These are phyloP conservation scores for Drosophila ficusphila DNA, from an alignment of 1,140 invertebrate species.

Conservation along the genomic window DNA sequence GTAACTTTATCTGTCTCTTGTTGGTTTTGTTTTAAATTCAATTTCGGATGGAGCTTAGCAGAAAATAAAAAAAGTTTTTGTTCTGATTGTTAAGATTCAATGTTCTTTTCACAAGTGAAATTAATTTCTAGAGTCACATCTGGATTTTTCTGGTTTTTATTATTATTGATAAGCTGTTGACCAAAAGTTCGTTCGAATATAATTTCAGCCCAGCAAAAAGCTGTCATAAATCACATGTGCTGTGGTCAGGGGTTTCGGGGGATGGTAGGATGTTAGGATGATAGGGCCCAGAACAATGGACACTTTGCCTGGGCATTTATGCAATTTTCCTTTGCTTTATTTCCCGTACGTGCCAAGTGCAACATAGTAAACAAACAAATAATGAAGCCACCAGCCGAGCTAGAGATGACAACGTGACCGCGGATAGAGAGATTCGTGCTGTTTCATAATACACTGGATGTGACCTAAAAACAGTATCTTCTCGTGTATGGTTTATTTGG, in stretches of 20 bases:
- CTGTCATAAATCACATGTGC: slow-evolving; percentile 44
- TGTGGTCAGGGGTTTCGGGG: not conserved
- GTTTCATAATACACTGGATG: slow-evolving; percentile 6
- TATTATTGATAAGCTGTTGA: slow-evolving; percentile 26
- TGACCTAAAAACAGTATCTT: not conserved
- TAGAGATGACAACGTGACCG: slow-evolving; percentile 41
- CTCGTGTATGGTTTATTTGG: not conserved
- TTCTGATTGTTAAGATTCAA: not conserved
- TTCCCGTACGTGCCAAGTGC: slow-evolving; percentile 66
- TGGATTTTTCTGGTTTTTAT: slow-evolving; percentile 1
- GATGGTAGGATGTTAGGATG: slow-evolving; percentile 23
- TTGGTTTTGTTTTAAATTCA: not conserved
- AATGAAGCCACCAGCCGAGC: slow-evolving; percentile 19
- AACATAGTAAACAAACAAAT: slow-evolving; percentile 43
- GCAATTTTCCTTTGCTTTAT: slow-evolving; percentile 49
- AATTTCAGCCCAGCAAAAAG: slow-evolving; percentile 3
- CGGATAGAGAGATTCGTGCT: slow-evolving; percentile 8
- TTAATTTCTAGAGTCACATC: slow-evolving; percentile 19
- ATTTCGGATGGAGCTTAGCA: too few species aligned
- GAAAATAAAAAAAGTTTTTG: not conserved
- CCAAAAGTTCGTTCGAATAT: slow-evolving; percentile 9
- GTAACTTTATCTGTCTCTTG: not conserved
- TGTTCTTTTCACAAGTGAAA: not conserved
- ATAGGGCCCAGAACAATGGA: slow-evolving; percentile 19
- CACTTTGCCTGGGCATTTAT: slow-evolving; percentile 25